Base-by-base conservation (phyloP, 2,797 vertebrate genomes). In the Knipowitschia caucasica region DNA sequence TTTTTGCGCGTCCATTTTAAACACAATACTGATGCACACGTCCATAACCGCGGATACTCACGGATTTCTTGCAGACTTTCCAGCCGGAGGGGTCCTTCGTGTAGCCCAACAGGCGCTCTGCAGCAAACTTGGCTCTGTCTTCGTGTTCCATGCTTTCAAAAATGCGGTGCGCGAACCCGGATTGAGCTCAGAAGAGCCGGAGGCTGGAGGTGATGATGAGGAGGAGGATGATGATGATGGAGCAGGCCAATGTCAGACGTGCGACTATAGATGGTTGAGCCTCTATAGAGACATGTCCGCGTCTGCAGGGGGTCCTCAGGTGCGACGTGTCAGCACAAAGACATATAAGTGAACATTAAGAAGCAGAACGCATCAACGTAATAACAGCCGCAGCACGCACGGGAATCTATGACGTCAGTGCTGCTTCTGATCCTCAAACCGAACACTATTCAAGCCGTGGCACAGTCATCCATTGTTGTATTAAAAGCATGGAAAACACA, bases 11-110 rank as follows among this genome's bases (percentile, higher is more conserved):
- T 25, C 40, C 40, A 43, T 43, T 43, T 43, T 43, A 43, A 43
- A 43, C 3, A 25, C 1, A 43, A 10, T 12, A 43, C 21, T 6
- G 23, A 43, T 14, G 40, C 12, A n/a, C 5, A 35, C 49, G 4
- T 8, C 2, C 10, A 39, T 1, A 15, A 35, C 9, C 42, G 56
- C 89, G 87, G 11, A 44, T 17, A 55, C 43, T 78, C 78, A 96
- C 95, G 85, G 86, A 85, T 78, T 87, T 90, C 64, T 91, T 93
- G 80, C 92, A 93, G 31, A 77, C 77, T 74, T 88, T 92, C 95
- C 95, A 97, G 0, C 93, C 93, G 3, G 81, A 78, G 7, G 82
- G 64, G 33, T 96, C 94, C 51, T 58, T 85, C 51, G 82, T 91
- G 80, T 94, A 98, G 35, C 74, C 63, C 20, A 60, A 47, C 66